These are phyloP conservation scores for Petrocephalus zakoni DNA, from an alignment of 2,113 vertebrate genomes.

Conservation along the genomic window DNA sequence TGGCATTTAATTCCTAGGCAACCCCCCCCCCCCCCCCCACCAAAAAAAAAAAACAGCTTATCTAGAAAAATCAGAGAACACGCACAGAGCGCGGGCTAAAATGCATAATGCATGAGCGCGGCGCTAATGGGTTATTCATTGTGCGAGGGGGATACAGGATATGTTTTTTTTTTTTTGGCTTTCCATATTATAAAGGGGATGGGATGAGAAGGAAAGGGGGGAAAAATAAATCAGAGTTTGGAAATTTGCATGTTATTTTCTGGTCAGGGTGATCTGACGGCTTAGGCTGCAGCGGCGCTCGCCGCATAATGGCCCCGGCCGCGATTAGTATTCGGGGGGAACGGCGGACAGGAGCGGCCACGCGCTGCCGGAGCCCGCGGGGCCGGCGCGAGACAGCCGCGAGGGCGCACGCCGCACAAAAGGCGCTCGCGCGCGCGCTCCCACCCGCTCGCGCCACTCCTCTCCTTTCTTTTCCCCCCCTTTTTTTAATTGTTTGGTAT, in stretches of 20 bases:
- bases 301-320: conserved; percentile 49
- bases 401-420: conserved; percentile 31
- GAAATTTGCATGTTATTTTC: conserved; percentile 59
- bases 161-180: conserved; percentile 36
- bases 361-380: conserved; percentile 47
- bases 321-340: conserved; percentile 59
- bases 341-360: conserved; percentile 45
- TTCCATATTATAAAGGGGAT: conserved; percentile 45
- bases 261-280: conserved; percentile 55
- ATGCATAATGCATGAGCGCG: conserved; percentile 55
- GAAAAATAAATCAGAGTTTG: conserved; percentile 44
- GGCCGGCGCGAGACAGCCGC: conserved; percentile 51
- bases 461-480: background rate
- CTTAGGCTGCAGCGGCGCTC: conserved; percentile 46
- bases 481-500: conserved; percentile 47
- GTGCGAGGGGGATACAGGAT: conserved; percentile 26
- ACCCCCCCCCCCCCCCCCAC: too few species aligned
- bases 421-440: background rate
- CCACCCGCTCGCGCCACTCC: too few species aligned
- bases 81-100: conserved; percentile 32
- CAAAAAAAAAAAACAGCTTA: conserved; percentile 43
- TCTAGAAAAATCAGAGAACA: conserved; percentile 45
- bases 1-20: conserved; percentile 28
- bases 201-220: conserved; percentile 18
- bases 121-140: conserved; percentile 46